Evolutionary conservation across 23 tunicate species (phyloP).

Genomic region (Trididemnum clinides): DNA sequence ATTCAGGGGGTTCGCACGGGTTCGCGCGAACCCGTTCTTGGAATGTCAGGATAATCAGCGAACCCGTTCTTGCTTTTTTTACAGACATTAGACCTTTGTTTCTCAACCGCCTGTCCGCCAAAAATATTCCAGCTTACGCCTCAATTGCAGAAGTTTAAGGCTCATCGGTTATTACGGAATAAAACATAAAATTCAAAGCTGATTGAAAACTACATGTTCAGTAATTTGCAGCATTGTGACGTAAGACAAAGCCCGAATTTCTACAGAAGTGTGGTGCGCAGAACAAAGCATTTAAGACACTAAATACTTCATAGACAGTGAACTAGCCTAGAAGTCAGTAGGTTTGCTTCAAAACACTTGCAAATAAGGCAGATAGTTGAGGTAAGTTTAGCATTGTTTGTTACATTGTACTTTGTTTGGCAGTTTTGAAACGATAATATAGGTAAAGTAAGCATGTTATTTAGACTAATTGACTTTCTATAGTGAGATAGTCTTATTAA

Average conservation of each 20-base stretch:
- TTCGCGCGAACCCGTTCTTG: constrained; percentile 21
- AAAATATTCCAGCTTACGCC: constrained; percentile 17
- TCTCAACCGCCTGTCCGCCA: constrained; percentile 22
- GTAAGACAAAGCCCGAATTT: constrained; percentile 17
- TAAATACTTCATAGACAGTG: constrained; percentile 19
- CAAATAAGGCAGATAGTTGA: constrained; percentile 16
- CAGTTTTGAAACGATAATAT: constrained; percentile 15
- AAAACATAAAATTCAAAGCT: constrained; percentile 18
- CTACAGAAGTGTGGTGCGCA: constrained; percentile 16
- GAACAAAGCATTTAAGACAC: constrained; percentile 17
- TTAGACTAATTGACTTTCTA: no score
- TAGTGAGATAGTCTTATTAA: no score
- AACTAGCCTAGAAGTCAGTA: constrained; percentile 21
- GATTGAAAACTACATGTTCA: constrained; percentile 17
- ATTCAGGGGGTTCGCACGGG: constrained; percentile 25
- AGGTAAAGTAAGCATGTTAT: constrained; percentile 11
- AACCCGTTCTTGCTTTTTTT: constrained; percentile 18
- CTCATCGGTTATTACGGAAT: constrained; percentile 22
- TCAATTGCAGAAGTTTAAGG: constrained; percentile 13
- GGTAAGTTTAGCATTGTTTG: constrained; percentile 20
- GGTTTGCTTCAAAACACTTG: constrained; percentile 10
- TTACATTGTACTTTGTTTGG: constrained; percentile 15
- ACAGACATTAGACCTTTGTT: constrained; percentile 17
- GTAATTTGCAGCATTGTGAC: constrained; percentile 21
- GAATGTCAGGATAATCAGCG: constrained; percentile 14